Percentiles rank a stretch among this genome's conserved stretches.
Evolutionary conservation across 2,113 vertebrate genomes (phyloP).

Genomic region (Centrocercus urophasianus): DNA sequence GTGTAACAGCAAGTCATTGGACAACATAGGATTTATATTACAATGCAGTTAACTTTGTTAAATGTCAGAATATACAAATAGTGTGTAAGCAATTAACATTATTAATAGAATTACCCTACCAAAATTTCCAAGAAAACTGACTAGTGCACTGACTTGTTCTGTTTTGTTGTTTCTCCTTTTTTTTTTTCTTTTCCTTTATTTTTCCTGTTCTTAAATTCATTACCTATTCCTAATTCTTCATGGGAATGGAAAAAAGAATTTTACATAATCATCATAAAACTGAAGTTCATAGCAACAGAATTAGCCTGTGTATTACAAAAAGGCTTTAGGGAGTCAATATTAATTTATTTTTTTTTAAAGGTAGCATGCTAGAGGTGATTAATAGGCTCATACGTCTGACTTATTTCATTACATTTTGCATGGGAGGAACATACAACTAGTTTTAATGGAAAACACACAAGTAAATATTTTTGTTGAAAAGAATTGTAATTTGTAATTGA

Average conservation of each 20-base stretch:
- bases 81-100: neutral
- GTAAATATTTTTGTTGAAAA: neutral
- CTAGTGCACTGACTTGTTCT: neutral
- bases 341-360: neutral
- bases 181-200: neutral
- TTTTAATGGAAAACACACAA: conserved; percentile 29
- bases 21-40: neutral
- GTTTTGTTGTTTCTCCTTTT: neutral
- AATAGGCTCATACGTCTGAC: neutral
- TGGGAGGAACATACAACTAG: neutral
- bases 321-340: neutral
- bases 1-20: neutral
- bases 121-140: neutral
- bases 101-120: neutral
- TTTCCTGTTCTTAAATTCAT: neutral
- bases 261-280: neutral
- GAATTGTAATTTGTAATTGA: neutral
- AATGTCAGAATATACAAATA: neutral
- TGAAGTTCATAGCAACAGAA: neutral
- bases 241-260: neutral
- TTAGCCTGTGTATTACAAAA: neutral
- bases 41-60: neutral
- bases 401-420: conserved; percentile 7
- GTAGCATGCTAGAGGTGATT: neutral
- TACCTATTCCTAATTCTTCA: neutral